These are phyloP conservation scores for Amia ocellicauda DNA, from an alignment of 2,113 vertebrate species.

Conservation along the genomic window DNA sequence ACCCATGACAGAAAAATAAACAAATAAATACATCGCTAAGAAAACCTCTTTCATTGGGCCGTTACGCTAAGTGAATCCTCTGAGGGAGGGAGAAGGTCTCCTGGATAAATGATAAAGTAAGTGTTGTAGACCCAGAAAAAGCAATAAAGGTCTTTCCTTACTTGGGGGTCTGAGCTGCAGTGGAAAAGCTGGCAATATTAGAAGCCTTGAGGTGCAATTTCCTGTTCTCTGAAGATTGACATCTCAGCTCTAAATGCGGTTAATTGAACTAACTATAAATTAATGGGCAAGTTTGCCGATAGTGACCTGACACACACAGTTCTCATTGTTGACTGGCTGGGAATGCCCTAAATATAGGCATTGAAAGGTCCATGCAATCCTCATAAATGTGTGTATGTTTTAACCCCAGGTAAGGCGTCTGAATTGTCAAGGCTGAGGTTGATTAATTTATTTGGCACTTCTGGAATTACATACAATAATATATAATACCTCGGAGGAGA, in stretches of 20 bases:
- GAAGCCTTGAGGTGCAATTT: constrained; percentile 83
- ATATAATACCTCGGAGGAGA: constrained; percentile 44
- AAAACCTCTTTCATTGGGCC: constrained; percentile 77
- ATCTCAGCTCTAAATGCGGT: constrained; percentile 78
- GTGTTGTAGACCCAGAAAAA: constrained; percentile 69
- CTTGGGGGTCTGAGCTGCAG: constrained; percentile 58
- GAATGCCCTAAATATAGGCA: constrained; percentile 80
- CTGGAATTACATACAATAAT: constrained; percentile 60
- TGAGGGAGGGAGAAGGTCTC: constrained; percentile 67
- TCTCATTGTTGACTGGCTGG: constrained; percentile 77
- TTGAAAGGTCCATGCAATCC: constrained; percentile 69
- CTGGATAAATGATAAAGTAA: constrained; percentile 83
- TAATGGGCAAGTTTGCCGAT: constrained; percentile 71
- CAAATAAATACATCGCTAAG: constrained; percentile 85
- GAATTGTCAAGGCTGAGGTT: constrained; percentile 72
- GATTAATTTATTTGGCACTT: constrained; percentile 79
- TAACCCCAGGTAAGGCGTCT: constrained; percentile 68
- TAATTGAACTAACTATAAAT: constrained; percentile 89
- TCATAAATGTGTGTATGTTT: constrained; percentile 73
- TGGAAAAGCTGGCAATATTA: constrained; percentile 80
- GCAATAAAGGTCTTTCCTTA: constrained; percentile 62
- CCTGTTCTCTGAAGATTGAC: constrained; percentile 80
- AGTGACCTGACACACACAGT: constrained; percentile 75
- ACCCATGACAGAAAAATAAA: constrained; percentile 87
- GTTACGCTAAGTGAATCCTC: constrained; percentile 64